These are phyloP conservation scores for Alloplasta piceator DNA, from an alignment of 2,888 invertebrate genomes.

Conservation along the genomic window DNA sequence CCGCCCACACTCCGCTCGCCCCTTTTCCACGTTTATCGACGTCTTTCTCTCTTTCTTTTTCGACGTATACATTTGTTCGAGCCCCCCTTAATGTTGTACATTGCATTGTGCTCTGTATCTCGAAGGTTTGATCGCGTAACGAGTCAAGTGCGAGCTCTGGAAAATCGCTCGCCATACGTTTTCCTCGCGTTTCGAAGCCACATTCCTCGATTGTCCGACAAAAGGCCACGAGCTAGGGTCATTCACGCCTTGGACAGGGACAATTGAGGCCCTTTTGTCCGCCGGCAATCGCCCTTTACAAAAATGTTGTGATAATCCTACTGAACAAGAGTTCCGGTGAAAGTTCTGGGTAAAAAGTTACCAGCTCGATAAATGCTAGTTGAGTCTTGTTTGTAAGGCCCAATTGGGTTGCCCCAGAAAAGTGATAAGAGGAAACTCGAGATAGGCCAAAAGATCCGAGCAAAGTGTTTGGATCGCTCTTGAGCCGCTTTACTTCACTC, in stretches of 20 bases:
- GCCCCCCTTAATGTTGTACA: slow-evolving; percentile 10
- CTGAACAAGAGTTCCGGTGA: too few relatives aligned
- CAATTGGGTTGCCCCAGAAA: slow-evolving; percentile 6
- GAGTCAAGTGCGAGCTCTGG: slow-evolving; percentile 48
- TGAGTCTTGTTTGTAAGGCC: too few relatives aligned
- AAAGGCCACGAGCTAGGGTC: slow-evolving; percentile 4
- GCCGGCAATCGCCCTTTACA: too few relatives aligned
- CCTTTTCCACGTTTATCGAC: neutral
- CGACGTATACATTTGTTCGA: slow-evolving; percentile 25
- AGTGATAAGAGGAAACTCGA: slow-evolving; percentile 66
- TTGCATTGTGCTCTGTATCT: slow-evolving; percentile 31
- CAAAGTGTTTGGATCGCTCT: slow-evolving; percentile 79
- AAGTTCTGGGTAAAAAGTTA: slow-evolving; percentile 9
- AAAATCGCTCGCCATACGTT: slow-evolving; percentile 48
- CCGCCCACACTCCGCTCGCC: slow-evolving; percentile 17
- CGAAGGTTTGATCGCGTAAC: slow-evolving; percentile 53
- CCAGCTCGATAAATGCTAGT: slow-evolving; percentile 2
- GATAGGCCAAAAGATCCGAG: slow-evolving; percentile 65
- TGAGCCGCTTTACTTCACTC: slow-evolving; percentile 69
- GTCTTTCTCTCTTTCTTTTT: slow-evolving; percentile 43
- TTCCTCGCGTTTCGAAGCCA: too few relatives aligned
- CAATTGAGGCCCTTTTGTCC: too few relatives aligned
- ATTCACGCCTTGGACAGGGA: too few relatives aligned
- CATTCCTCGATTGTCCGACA: too few relatives aligned
- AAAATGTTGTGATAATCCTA: too few relatives aligned